Percentiles rank a stretch among this genome's conserved stretches.
Evolutionary conservation across 2,113 vertebrate genomes (phyloP).

Genomic region (Rhizomys pruinosus): DNA sequence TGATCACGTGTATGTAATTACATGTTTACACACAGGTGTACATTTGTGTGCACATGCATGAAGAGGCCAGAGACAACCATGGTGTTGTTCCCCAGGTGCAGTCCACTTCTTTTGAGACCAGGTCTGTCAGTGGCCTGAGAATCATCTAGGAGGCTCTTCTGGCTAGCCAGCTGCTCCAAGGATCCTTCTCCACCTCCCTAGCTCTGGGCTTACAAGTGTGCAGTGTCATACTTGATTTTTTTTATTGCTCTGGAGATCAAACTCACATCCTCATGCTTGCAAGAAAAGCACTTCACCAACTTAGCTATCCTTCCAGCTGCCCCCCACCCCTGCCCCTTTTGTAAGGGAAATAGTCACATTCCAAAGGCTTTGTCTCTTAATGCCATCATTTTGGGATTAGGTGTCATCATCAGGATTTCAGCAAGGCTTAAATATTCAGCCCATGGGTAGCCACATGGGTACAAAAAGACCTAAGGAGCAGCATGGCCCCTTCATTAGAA

Average conservation of each 20-base stretch:
- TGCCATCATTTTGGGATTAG: background rate
- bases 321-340: background rate
- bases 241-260: background rate
- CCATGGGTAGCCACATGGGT: background rate
- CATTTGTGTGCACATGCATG: background rate
- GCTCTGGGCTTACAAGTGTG: background rate
- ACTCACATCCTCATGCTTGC: background rate
- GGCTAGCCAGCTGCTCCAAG: background rate
- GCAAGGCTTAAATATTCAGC: background rate
- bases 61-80: background rate
- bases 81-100: too few relatives aligned
- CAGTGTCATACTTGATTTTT: background rate
- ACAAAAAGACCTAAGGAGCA: background rate
- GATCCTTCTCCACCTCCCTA: too few relatives aligned
- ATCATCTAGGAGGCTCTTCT: background rate
- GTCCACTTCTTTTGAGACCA: background rate
- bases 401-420: background rate
- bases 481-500: background rate
- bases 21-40: too few relatives aligned
- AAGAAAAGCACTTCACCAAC: background rate
- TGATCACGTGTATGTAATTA: background rate
- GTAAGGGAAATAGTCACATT: background rate
- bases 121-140: background rate
- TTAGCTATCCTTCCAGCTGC: background rate
- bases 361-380: background rate